Base-by-base conservation (phyloP, 2,113 vertebrate genomes). In the Psammodynastes pulverulentus region DNA sequence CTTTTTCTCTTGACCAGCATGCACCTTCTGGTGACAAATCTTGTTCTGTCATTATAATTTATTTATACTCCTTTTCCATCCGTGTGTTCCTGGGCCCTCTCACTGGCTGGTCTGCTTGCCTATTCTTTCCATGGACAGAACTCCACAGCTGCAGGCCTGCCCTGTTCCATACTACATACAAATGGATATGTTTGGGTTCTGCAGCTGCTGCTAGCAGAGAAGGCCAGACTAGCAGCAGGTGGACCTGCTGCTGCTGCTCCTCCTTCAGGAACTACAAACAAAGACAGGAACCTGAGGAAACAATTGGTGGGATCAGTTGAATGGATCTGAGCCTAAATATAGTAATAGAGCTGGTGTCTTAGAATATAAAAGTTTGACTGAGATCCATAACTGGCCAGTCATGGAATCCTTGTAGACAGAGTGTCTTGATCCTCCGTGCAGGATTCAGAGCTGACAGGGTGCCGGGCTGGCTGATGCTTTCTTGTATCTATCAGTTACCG, bases 321-420 rank as follows among this genome's bases (percentile, higher is more conserved):
- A 52, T 86, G 51, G 84, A 52, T 21, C 86, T 45, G 51, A 67
- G 24, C 92, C 84, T 92, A 92, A 62, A 29, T 4, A 3, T 10
- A 90, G 90, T 72, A 10, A 67, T 86, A 85, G 91, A 95, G 34
- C 48, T 17, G 53, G 43, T 43, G 92, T 45, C 23, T 45, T 24
- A 24, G 51, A 24, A 84, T 90, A 29, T 46, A 52, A 48, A 72
- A 67, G 49, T 49, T n/a, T 6, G 34, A 3, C 54, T 43, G 72
- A 88, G 91, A 52, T 79, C 23, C 39, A 87, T 45, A 90, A 93
- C 29, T 89, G 12, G 87, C 54, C 19, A 19, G n/a, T n/a, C n/a
- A n/a, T n/a, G n/a, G n/a, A n/a, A 5, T 46, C 5, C 17, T 5
- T 86, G 84, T 12, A 56, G 84, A 86, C n/a, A n/a, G 67, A 79